A percentile compares a stretch with the other conserved stretches of the same genome.
Conservation (phyloP, 2,888 invertebrate genomes). For the Euphydryas editha region DNA sequence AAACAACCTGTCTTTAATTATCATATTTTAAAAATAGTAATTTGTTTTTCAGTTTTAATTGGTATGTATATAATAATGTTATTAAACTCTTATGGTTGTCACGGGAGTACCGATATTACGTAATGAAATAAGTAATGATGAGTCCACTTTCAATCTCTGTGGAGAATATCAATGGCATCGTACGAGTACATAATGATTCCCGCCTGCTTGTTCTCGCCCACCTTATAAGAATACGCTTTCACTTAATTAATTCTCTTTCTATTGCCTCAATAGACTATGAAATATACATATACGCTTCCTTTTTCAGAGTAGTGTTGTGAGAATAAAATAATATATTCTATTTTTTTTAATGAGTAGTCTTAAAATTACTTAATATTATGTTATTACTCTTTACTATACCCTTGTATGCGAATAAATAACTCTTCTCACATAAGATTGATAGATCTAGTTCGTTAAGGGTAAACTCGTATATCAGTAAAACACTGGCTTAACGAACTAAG, state of each 20-base stretch:
- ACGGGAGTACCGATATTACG: constrained; percentile 35
- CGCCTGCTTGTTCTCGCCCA: constrained; percentile 49
- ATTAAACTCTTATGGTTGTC: not conserved
- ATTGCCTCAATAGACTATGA: constrained; percentile 15
- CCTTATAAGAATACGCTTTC: constrained; percentile 63
- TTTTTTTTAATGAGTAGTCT: too few species aligned
- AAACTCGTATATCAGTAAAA: too few species aligned
- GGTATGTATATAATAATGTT: too few species aligned
- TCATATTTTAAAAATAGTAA: too few species aligned
- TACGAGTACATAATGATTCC: constrained; percentile 57
- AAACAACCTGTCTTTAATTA: too few species aligned
- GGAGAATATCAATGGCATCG: constrained; percentile 66
- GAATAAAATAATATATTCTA: not conserved
- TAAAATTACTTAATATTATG: too few species aligned
- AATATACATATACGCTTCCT: constrained; percentile 13
- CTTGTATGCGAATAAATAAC: too few species aligned
- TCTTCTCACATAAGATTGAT: too few species aligned
- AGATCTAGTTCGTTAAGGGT: too few species aligned
- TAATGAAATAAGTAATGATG: constrained; percentile 50
- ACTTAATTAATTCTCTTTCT: constrained; percentile 57
- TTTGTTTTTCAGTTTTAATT: too few species aligned
- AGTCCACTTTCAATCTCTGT: constrained; percentile 54
- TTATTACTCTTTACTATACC: too few species aligned
- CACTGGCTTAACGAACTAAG: too few species aligned
- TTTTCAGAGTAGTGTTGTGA: not conserved